Conservation (phyloP, 2,113 vertebrate genomes). For the Amazona guildingii region DNA sequence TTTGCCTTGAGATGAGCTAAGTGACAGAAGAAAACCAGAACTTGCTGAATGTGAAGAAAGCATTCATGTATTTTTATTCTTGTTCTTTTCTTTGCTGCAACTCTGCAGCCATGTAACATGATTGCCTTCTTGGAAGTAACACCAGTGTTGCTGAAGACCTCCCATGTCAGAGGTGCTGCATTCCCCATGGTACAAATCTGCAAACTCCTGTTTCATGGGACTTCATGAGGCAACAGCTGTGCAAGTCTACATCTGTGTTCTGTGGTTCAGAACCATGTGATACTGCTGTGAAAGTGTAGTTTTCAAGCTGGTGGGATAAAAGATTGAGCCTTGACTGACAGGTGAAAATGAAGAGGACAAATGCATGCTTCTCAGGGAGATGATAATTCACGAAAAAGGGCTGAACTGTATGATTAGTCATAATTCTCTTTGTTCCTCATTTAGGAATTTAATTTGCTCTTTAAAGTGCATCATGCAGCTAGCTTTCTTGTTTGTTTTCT, state of each 20-base stretch:
- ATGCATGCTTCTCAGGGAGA: neutral
- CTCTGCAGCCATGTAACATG: neutral
- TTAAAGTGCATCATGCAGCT: neutral
- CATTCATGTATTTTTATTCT: neutral
- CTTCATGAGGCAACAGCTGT: neutral
- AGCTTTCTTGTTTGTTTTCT: neutral
- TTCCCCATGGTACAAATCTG: neutral
- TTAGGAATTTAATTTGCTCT: neutral
- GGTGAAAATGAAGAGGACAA: neutral
- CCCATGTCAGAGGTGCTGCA: rapidly evolving
- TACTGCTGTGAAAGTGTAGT: neutral
- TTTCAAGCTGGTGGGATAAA: neutral
- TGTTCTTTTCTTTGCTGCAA: neutral
- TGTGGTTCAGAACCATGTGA: neutral
- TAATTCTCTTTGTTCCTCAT: neutral
- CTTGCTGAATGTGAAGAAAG: neutral
- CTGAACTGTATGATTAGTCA: neutral
- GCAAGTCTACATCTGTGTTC: neutral
- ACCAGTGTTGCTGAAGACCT: neutral
- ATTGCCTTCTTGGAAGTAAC: neutral
- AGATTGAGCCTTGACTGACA: neutral
- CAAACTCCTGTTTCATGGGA: neutral
- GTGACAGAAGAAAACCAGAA: neutral
- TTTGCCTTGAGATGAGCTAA: neutral
- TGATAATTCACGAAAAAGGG: neutral